Evolutionary conservation across 23 tunicate species (phyloP), one percentile per base, ranked within the genome.

Genomic region (Aplidium turbinatum): DNA sequence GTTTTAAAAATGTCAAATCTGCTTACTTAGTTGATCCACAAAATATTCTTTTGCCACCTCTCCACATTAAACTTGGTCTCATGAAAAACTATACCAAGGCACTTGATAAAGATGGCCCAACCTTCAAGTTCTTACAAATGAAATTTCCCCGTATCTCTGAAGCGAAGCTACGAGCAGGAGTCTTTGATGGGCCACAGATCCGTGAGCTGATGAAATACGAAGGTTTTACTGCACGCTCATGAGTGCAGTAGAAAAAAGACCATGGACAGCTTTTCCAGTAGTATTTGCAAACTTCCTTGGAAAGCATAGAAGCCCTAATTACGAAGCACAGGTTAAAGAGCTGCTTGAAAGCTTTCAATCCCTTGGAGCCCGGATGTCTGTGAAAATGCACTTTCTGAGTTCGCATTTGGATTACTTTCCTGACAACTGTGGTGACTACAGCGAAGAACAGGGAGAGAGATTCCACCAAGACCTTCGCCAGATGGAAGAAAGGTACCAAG

Each of bases 251-350:
- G 76, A 70, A 28, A 70, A 70, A 47, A 70, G 76, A 47, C 58
- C 76, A 70, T 70, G 58, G 76, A 47, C 76, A 70, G 58, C 76
- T 70, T 70, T 70, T 70, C 58, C 58, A 47, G 76, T 70, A 28
- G 76, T 70, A 47, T 22, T 46, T 47, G 47, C 58, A 46, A 46
- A 70, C 58, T 70, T 70, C 24, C 76, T 47, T 47, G 76, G 76
- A 21, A 70, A 70, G 76, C 76, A 47, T 9, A 48, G 23, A 70
- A 70, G 58, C 33, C 76, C 76, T 35, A 28, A 65, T 35, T 36
- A 65, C 27, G 50, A 65, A 65, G 72, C 35, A 35, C 72, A 65
- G 31, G 26, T 65, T 35, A 65, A 65, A 26, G 72, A 65, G 72
- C 72, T 65, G 38, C 72, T 65, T 34, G 50, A 65, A 35, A 65